phyloP scores from a whole-genome alignment of 2,797 vertebrate species.

The Enteromius paludinosus region DNA sequence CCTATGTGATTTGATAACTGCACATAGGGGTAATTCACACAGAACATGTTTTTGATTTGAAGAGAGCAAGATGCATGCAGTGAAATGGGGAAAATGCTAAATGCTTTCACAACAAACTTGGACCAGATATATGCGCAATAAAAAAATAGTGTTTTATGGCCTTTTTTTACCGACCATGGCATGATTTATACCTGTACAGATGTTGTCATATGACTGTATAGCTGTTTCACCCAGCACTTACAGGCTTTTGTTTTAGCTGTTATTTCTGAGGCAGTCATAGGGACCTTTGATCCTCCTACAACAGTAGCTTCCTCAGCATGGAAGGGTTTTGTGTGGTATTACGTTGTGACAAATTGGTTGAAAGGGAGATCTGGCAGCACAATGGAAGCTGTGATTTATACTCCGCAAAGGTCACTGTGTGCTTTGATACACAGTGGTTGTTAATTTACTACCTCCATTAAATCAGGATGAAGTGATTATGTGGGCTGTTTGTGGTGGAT shows the following conservation, averaged over 20 bases:
- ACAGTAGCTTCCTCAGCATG: constrained; percentile 25
- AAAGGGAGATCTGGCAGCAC: constrained; percentile 77
- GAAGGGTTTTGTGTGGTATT: constrained; percentile 58
- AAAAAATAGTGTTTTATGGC: background rate
- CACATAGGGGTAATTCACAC: background rate
- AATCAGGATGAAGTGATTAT: constrained; percentile 55
- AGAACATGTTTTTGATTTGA: background rate
- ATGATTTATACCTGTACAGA: constrained; percentile 26
- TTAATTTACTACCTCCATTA: constrained; percentile 59
- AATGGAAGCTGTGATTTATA: constrained; percentile 77
- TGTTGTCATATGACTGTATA: background rate
- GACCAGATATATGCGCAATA: background rate
- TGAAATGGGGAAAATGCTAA: background rate
- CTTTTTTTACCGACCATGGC: background rate
- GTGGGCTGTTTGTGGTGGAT: constrained; percentile 38
- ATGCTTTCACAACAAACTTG: background rate
- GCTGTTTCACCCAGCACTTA: constrained; percentile 22
- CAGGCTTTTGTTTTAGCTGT: constrained; percentile 47
- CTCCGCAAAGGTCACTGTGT: constrained; percentile 74
- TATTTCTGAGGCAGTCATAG: background rate
- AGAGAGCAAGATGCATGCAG: background rate
- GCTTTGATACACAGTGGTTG: constrained; percentile 56
- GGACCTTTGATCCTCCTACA: constrained; percentile 74
- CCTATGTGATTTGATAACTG: background rate
- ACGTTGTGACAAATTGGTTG: constrained; percentile 79